Conservation (phyloP, 2,888 invertebrate species). For the Steinernema hermaphroditum region DNA sequence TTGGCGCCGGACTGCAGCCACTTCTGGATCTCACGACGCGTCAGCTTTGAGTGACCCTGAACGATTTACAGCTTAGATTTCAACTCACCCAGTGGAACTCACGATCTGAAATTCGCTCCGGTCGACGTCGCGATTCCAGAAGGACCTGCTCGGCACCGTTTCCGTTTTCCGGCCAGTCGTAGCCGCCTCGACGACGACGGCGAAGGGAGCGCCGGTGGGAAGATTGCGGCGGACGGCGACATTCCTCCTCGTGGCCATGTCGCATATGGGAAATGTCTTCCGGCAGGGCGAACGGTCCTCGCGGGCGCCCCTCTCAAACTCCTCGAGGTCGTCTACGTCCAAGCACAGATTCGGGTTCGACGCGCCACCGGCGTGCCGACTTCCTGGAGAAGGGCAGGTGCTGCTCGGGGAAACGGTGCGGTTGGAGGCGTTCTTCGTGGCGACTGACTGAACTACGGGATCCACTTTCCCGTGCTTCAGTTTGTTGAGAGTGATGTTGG, state of each 20-base stretch:
- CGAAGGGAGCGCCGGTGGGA: neutral
- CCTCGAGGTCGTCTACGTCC: constrained; percentile 7
- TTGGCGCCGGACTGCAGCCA: neutral
- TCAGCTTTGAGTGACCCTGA: constrained; percentile 1
- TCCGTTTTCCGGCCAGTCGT: neutral
- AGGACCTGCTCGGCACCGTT: neutral
- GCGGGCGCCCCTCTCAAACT: neutral
- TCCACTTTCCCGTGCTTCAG: too few relatives aligned
- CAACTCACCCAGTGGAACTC: neutral
- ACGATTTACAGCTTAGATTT: neutral
- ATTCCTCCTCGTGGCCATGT: neutral
- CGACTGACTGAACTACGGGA: neutral
- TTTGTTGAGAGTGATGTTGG: too few relatives aligned
- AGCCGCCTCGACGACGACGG: neutral
- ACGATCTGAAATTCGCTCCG: neutral
- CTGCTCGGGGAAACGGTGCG: neutral
- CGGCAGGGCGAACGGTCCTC: neutral
- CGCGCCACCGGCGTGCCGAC: neutral
- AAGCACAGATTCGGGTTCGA: neutral
- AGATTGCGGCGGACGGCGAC: neutral
- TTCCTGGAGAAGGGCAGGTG: neutral
- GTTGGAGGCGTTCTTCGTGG: neutral
- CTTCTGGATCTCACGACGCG: neutral
- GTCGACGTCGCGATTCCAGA: neutral
- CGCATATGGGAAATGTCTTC: neutral